Evolutionary conservation across 1,140 invertebrate genomes (phyloP).

Genomic region (Babylonia areolata): DNA sequence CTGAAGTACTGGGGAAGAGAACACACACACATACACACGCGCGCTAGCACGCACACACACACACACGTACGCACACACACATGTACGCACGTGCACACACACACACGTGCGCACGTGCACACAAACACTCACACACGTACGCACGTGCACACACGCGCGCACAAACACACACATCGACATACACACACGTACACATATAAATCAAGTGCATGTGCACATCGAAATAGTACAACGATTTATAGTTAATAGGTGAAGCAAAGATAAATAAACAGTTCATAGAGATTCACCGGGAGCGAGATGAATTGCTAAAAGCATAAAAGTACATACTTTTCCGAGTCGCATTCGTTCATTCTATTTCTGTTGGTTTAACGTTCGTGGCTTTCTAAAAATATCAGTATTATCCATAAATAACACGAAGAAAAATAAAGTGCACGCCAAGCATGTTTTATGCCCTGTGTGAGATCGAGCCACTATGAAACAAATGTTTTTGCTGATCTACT

Average conservation of each 20-base stretch:
- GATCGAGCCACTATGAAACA: neutral
- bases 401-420: neutral
- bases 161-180: too few relatives aligned
- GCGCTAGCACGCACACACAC: neutral
- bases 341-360: too few relatives aligned
- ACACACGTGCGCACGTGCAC: neutral
- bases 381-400: too few relatives aligned
- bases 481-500: too few relatives aligned
- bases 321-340: too few relatives aligned
- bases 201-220: neutral
- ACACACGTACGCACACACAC: slow-evolving; percentile 12
- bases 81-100: neutral
- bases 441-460: neutral
- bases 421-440: neutral
- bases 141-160: neutral
- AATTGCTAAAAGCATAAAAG: neutral
- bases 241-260: too few relatives aligned
- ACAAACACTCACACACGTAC: neutral
- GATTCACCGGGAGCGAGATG: neutral
- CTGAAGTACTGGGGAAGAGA: too few relatives aligned
- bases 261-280: too few relatives aligned
- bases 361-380: too few relatives aligned
- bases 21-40: neutral
- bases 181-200: neutral
- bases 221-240: neutral